Base-by-base conservation (phyloP, 2,888 invertebrate species). In the Omphaloscelis lunosa region DNA sequence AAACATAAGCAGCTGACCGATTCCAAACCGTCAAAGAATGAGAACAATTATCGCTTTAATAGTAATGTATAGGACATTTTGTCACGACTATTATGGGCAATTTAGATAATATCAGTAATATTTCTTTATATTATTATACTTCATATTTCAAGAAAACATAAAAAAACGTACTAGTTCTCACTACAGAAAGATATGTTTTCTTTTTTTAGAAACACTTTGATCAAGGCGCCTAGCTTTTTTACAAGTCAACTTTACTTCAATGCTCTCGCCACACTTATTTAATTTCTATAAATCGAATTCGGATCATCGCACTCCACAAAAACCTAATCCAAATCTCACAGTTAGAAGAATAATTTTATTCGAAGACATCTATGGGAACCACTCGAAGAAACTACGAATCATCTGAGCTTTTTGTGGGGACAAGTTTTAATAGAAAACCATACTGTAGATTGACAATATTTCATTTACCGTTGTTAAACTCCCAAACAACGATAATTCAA, bases 261-360 rank as follows among this genome's bases (percentile, higher is more conserved):
- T 84, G 66, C 71, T 71, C 74, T 77, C 75, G 80, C 72, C 61
- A 85, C 79, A 77, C 66, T 86, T 86, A 89, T 92, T 91, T 89
- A 90, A 90, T 92, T 92, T 91, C 89, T 90, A 91, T 88, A 88
- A 91, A 92, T 93, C 91, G 90, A 91, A 91, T 86, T 78, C 89
- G 89, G 93, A 93, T 93, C 91, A 93, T 92, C 92, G 91, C 82
- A 69, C 86, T 88, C 83, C 75, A 93, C 88, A 95, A 95, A 95
- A 95, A 95, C 87, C 88, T 94, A 95, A 96, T 96, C 95, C 95
- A 93, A 93, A 91, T 92, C 93, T 92, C 92, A 93, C 91, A 92
- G 79, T 84, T 91, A 90, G 85, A 89, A 91, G 86, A 91, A 89
- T 86, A 88, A 88, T 86, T 82, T 84, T 81, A 84, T 75, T 85